Evolutionary conservation across 2,113 vertebrate species (phyloP), one percentile per base, ranked within the genome.

Genomic region (Petaurus breviceps): DNA sequence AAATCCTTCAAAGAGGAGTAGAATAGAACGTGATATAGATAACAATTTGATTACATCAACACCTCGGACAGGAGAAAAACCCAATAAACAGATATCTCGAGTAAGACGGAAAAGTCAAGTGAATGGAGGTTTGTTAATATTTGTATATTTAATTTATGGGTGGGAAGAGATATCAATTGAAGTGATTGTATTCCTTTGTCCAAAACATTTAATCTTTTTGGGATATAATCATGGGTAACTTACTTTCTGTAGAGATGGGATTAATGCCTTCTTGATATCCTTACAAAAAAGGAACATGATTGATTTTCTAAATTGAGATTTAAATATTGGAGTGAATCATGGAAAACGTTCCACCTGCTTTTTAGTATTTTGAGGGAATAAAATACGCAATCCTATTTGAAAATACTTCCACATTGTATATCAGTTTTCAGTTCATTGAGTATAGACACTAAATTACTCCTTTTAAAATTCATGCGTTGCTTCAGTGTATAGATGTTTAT

Each of bases 11-110:
- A 99, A 99, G 98, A 99, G 99, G 98, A 99, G 99, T 96, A 99
- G 99, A 91, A 98, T 99, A 97, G 99, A 99, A 93, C 99, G 99
- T 94, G 99, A 99, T 93, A 99, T 99, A 91, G 99, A 99, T 96
- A 99, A 99, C 98, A 99, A 99, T 98, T 96, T 99, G 98, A 99
- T 99, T 97, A 99, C 99, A 94, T 99, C 99, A 95, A 99, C 99
- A 8, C 98, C 99, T 52, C 98, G 99, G n/a, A 95, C 98, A 10
- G 98, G 99, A 96, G 99, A 99, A 93, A 98, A 98, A 96, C 99
- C 99, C 61, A 98, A 98, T 91, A 99, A 99, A 96, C 99, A 98
- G 96, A 98, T 99, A 94, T 98, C 99, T 91, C 99, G 99, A 95
- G 99, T 99, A 89, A 98, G 99, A 93, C 98, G 99, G 98, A 99